Conservation (phyloP, 2,797 vertebrate genomes). For the Pyrocephalus nanus region DNA sequence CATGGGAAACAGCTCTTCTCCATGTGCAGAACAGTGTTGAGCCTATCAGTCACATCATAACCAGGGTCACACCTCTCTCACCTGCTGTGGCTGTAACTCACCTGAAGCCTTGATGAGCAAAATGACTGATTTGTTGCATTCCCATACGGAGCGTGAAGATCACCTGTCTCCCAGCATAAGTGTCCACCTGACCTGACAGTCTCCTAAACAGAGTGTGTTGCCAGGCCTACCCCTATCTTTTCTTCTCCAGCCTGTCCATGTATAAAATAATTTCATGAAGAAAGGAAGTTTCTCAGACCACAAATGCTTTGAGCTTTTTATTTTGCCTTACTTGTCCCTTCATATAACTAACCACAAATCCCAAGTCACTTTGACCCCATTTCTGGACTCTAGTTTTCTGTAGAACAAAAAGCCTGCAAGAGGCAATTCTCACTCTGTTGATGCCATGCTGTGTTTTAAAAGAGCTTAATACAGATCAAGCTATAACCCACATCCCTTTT, state of each 20-base stretch:
- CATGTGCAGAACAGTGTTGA: background rate
- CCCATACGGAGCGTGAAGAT: accelerated
- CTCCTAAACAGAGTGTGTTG: background rate
- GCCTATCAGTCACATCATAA: background rate
- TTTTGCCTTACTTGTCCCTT: background rate
- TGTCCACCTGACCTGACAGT: background rate
- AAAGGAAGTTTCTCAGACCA: background rate
- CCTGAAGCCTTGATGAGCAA: background rate
- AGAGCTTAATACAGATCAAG: conserved; percentile 4
- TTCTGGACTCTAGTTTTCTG: background rate
- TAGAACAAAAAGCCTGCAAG: background rate
- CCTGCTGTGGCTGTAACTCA: background rate
- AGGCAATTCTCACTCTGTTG: background rate
- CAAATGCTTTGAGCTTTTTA: background rate
- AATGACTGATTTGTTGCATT: background rate
- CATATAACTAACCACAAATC: background rate
- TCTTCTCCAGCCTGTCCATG: background rate
- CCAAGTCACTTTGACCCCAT: background rate
- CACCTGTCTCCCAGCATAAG: background rate
- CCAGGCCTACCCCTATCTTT: background rate
- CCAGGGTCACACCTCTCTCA: background rate
- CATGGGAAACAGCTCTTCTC: background rate
- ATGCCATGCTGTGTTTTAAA: background rate
- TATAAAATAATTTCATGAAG: background rate
- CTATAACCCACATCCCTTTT: background rate